Percentiles rank a stretch among this genome's conserved stretches.
Evolutionary conservation across 2,888 invertebrate genomes (phyloP).

Genomic region (Microplitis deprimator): DNA sequence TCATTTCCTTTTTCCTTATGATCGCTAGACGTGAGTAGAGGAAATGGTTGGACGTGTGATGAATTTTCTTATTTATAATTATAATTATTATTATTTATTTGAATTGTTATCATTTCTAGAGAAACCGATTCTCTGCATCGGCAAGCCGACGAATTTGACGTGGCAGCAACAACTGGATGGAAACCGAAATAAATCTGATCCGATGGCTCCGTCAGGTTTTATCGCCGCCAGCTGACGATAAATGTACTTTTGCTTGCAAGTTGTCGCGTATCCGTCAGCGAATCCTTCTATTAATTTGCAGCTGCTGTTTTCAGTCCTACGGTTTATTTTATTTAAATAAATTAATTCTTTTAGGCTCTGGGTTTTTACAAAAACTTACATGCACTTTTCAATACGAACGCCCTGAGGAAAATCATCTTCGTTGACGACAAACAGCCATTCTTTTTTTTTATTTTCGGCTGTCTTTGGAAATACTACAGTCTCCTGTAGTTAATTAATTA

Average conservation of each 20-base stretch:
- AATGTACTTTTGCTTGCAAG: constrained; percentile 76
- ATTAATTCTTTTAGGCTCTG: background rate
- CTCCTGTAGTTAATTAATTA: constrained; percentile 55
- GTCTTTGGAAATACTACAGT: constrained; percentile 77
- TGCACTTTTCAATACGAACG: constrained; percentile 81
- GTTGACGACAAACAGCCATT: constrained; percentile 82
- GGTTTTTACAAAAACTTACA: constrained; percentile 73
- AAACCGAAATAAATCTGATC: constrained; percentile 75
- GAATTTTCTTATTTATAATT: background rate
- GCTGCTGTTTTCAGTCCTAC: constrained; percentile 59
- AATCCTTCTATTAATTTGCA: constrained; percentile 67
- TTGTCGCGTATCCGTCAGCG: constrained; percentile 70
- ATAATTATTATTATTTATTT: background rate
- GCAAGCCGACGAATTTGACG: constrained; percentile 56
- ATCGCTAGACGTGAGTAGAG: background rate
- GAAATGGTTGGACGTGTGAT: background rate
- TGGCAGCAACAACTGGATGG: constrained; percentile 86
- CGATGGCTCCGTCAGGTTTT: constrained; percentile 69
- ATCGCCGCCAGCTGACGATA: constrained; percentile 75
- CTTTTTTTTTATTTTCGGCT: constrained; percentile 75
- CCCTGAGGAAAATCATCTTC: constrained; percentile 79
- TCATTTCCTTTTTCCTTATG: background rate
- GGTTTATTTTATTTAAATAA: constrained; percentile 28
- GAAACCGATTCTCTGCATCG: constrained; percentile 47
- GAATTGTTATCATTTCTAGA: background rate